These are phyloP conservation scores for Leucoma salicis DNA, from an alignment of 2,888 invertebrate genomes.

Conservation along the genomic window DNA sequence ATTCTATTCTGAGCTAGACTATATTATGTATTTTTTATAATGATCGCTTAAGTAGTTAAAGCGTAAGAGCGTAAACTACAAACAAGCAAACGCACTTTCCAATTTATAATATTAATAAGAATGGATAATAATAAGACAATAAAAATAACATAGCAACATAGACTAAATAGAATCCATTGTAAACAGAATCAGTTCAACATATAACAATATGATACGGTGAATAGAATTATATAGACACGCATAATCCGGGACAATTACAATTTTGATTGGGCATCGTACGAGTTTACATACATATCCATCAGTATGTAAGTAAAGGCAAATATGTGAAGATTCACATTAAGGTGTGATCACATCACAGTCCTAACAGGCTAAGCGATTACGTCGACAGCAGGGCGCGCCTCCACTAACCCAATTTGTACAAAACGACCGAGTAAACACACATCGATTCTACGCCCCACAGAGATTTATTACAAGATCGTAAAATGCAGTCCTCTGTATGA, in stretches of 20 bases:
- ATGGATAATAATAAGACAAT: too few relatives aligned
- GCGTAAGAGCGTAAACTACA: too few relatives aligned
- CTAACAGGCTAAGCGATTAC: constrained; percentile 70
- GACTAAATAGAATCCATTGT: too few relatives aligned
- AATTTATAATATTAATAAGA: too few relatives aligned
- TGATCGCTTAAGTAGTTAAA: too few relatives aligned
- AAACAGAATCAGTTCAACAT: too few relatives aligned
- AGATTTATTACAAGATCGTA: constrained; percentile 68
- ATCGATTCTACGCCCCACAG: constrained; percentile 52
- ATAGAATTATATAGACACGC: too few relatives aligned
- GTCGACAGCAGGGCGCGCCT: constrained; percentile 55
- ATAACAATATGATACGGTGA: too few relatives aligned
- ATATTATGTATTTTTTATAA: too few relatives aligned
- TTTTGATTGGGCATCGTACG: constrained; percentile 45
- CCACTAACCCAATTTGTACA: constrained; percentile 72
- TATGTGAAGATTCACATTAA: constrained; percentile 58
- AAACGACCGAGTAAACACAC: constrained; percentile 69
- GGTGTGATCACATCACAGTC: constrained; percentile 61
- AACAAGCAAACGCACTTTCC: too few relatives aligned
- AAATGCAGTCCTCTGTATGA: constrained; percentile 54
- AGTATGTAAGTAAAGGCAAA: constrained; percentile 55
- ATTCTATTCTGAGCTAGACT: too few relatives aligned
- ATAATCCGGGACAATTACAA: constrained; percentile 38
- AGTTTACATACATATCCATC: constrained; percentile 45
- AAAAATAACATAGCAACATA: too few relatives aligned